phyloP scores from a whole-genome alignment of 2,113 vertebrate species.

The Pyrgilauda ruficollis region DNA sequence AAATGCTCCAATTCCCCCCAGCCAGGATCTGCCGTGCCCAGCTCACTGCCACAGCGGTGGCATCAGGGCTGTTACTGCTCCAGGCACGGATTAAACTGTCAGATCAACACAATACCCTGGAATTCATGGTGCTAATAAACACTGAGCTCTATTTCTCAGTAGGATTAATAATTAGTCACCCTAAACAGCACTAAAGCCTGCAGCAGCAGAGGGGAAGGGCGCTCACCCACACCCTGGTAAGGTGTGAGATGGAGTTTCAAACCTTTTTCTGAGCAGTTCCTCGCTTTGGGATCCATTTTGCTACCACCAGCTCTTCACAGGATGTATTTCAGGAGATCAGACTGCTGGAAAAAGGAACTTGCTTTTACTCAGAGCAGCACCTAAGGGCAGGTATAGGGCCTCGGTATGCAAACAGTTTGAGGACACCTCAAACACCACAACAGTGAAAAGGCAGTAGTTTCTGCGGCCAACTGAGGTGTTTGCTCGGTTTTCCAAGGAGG shows the following conservation, averaged over 20 bases:
- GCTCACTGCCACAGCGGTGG: not conserved
- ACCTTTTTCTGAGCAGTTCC: not conserved
- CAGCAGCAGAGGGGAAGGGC: not conserved
- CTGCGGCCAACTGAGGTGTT: not conserved
- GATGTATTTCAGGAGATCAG: not conserved
- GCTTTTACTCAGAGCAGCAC: not conserved
- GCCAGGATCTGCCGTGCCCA: not conserved
- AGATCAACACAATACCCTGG: not conserved
- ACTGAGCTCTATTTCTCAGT: not conserved
- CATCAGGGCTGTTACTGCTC: not conserved
- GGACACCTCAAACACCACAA: not conserved
- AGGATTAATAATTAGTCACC: not conserved
- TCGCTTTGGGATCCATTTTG: not conserved
- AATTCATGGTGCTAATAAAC: not conserved
- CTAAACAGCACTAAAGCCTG: not conserved
- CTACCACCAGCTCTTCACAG: not conserved
- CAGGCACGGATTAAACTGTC: not conserved
- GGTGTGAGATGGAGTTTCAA: not conserved
- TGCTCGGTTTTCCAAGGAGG: not conserved
- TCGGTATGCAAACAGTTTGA: not conserved
- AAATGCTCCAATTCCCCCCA: not conserved
- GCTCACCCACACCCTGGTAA: not conserved
- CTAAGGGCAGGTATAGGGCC: not conserved
- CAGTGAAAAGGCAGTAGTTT: not conserved
- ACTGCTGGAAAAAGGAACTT: not conserved